Base-by-base conservation (phyloP, 2,888 invertebrate species). In the Drosophila anomelani region DNA sequence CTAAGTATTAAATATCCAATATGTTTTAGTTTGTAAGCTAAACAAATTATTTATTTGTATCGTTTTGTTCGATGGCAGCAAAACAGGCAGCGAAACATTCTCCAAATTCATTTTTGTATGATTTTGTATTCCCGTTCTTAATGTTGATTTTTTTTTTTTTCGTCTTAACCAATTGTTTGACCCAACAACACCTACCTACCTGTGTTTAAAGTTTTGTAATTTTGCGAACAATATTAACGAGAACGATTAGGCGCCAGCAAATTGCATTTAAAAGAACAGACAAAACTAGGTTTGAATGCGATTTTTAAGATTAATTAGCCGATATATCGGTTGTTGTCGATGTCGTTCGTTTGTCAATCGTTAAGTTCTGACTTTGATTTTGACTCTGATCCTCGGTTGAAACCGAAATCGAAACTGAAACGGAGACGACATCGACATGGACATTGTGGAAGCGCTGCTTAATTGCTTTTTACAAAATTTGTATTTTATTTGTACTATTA, bases 1-100 rank as follows among this genome's bases (percentile, higher is more conserved):
- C 75, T 87, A 87, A 85, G 87, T 85, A 85, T 85, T 85, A 85
- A 82, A 85, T 85, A 87, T 85, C 79, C 71, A 85, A 85, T 85
- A 87, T 85, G 78, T 76, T 81, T 57, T 85, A 87, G 79, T 75
- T 75, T 59, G n/a, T 78, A 85, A 80, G 80, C 67, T 77, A 77
- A 80, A 78, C 78, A 69, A 81, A 81, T 86, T 84, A 84, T 84
- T 85, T 84, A 86, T 84, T 84, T 79, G 55, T 76, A 58, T 72
- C 44, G 34, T 51, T 55, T 51, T 53, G 55, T 44, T 62, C 44
- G 61, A 62, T 55, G 67, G 39, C 53, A 47, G 62, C 53, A 67
- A 54, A 64, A 32, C 32, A 51, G 51, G 20, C 20, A 51, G 34
- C 34, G 20, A 34, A 38, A 41, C 66, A 56, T 41, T 68, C 64